Conservation (phyloP, 2,888 invertebrate species). For the Netelia fuscicornis region DNA sequence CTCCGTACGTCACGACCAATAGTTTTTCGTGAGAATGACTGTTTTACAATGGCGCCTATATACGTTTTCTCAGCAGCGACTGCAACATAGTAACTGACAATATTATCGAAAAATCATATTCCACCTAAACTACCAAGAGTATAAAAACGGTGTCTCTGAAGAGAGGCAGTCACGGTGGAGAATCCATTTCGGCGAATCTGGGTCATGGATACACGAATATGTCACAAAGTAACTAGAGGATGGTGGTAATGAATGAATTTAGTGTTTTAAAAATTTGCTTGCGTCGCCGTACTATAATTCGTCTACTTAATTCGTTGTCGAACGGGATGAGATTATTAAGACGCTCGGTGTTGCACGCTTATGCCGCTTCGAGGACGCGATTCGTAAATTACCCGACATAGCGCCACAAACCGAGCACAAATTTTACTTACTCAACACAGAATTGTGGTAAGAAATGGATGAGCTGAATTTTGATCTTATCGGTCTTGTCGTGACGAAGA, state of each 20-base stretch:
- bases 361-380: no score
- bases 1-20: not conserved
- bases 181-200: conserved; percentile 76
- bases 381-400: no score
- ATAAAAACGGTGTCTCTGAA: not conserved
- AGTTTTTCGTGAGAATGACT: conserved; percentile 24
- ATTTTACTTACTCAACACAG: not conserved
- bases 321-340: not conserved
- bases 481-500: not conserved
- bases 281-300: not conserved
- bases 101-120: conserved; percentile 4
- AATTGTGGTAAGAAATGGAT: conserved; percentile 11
- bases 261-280: not conserved
- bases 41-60: not conserved
- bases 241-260: not conserved
- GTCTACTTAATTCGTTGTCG: not conserved
- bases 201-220: conserved; percentile 71
- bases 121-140: conserved; percentile 15
- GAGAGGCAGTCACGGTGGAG: not conserved
- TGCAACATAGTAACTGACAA: not conserved
- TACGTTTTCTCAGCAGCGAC: not conserved
- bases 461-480: not conserved
- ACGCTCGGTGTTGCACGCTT: not conserved
- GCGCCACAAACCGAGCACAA: no score
- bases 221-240: no score